phyloP scores from a whole-genome alignment of 2,113 vertebrate genomes.

The Oryctolagus cuniculus region DNA sequence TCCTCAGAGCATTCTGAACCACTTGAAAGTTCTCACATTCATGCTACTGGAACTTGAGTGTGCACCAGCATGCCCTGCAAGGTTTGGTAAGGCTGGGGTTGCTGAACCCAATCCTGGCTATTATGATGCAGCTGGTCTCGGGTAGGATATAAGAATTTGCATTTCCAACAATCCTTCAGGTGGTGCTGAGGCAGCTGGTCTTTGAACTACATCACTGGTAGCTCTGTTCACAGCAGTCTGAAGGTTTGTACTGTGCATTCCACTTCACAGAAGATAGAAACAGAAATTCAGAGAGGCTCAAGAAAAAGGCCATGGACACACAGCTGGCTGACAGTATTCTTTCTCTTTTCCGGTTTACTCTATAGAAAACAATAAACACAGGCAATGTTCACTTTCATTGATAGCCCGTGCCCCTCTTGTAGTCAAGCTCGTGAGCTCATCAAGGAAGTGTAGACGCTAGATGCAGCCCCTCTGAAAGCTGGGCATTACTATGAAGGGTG shows the following conservation, averaged over 20 bases:
- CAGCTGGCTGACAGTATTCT: background rate
- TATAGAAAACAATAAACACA: background rate
- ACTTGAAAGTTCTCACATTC: background rate
- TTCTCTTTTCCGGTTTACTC: background rate
- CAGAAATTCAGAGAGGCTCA: background rate
- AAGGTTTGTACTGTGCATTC: background rate
- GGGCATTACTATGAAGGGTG: background rate
- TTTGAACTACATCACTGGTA: background rate
- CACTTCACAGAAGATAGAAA: background rate
- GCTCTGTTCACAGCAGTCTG: background rate
- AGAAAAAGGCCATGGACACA: background rate
- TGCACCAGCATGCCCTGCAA: background rate
- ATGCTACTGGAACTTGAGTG: background rate
- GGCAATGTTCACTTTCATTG: background rate
- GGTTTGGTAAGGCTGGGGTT: background rate
- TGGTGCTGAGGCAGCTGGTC: background rate
- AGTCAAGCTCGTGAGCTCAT: background rate
- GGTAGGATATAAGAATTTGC: background rate
- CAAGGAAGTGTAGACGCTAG: background rate
- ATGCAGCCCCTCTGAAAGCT: background rate
- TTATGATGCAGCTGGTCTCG: background rate
- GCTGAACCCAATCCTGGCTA: background rate
- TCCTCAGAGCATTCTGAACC: background rate
- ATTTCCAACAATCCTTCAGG: background rate
- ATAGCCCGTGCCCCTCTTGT: background rate